These are phyloP conservation scores for Dyspetes luteomarginatus DNA, from an alignment of 2,888 invertebrate species.

Conservation along the genomic window DNA sequence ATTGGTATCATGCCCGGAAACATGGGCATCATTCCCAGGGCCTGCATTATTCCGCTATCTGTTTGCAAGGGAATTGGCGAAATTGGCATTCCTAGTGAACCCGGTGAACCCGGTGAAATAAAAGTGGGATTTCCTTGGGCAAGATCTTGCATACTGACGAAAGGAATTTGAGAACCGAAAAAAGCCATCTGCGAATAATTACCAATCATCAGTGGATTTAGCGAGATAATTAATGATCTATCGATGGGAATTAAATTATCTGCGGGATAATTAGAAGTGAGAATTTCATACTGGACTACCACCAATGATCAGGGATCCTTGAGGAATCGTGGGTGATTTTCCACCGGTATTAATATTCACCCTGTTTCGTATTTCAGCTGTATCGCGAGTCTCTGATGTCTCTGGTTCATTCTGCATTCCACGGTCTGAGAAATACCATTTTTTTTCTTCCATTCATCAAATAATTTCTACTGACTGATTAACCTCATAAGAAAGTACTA, in stretches of 20 bases:
- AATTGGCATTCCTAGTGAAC: conserved; percentile 44
- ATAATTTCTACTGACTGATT: not conserved
- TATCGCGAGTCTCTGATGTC: conserved; percentile 2
- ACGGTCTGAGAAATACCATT: conserved; percentile 38
- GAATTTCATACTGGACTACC: conserved; percentile 47
- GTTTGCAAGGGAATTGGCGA: conserved; percentile 39
- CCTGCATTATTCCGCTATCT: conserved; percentile 36
- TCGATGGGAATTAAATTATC: not conserved
- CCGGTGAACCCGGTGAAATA: conserved; percentile 19
- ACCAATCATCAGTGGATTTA: conserved; percentile 5
- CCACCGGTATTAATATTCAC: conserved; percentile 11
- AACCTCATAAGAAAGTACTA: no score
- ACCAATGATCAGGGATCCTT: conserved; percentile 48
- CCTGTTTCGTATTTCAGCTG: conserved; percentile 26
- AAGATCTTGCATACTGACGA: conserved; percentile 46
- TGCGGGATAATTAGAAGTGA: not conserved
- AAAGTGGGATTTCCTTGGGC: conserved; percentile 21
- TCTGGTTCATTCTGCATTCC: conserved; percentile 17
- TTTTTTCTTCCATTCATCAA: not conserved
- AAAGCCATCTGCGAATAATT: conserved; percentile 45
- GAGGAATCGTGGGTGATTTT: conserved; percentile 53
- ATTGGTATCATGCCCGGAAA: conserved; percentile 55
- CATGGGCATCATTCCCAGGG: conserved; percentile 64
- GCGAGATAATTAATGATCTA: not conserved
- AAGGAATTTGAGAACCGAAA: conserved; percentile 43